Conservation (phyloP, 2,888 invertebrate genomes). For the Theodoxus fluviatilis region DNA sequence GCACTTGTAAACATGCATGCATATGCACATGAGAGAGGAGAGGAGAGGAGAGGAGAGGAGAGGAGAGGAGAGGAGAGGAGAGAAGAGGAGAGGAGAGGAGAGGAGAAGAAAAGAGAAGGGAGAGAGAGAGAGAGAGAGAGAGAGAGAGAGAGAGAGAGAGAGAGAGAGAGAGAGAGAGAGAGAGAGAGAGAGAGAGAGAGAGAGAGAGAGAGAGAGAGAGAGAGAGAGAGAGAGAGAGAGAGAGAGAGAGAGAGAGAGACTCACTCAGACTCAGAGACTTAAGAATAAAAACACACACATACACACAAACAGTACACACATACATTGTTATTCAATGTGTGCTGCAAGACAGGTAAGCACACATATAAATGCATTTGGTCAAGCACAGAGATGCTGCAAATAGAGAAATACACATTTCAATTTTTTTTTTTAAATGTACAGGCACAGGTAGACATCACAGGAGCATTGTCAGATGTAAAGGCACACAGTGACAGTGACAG, state of each 20-base stretch:
- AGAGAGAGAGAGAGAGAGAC: neutral
- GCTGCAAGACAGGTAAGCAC: too few species aligned
- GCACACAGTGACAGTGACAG: neutral
- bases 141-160: slow-evolving; percentile 13
- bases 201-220: slow-evolving; percentile 19
- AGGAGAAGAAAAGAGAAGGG: slow-evolving; percentile 17
- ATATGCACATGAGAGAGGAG: neutral
- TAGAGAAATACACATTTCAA: too few species aligned
- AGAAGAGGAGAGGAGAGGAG: neutral
- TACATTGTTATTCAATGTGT: too few species aligned
- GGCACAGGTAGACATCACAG: too few species aligned
- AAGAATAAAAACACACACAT: neutral
- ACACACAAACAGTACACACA: neutral
- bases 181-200: slow-evolving; percentile 24
- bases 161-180: slow-evolving; percentile 4
- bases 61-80: neutral
- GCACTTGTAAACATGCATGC: neutral
- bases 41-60: neutral
- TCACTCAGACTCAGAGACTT: neutral
- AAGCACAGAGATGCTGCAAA: too few species aligned
- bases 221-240: slow-evolving; percentile 7
- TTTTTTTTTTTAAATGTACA: too few species aligned
- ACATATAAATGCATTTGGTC: too few species aligned
- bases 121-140: neutral
- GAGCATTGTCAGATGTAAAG: too few species aligned